phyloP scores from a whole-genome alignment of 2,797 vertebrate species.

The Helarctos malayanus region DNA sequence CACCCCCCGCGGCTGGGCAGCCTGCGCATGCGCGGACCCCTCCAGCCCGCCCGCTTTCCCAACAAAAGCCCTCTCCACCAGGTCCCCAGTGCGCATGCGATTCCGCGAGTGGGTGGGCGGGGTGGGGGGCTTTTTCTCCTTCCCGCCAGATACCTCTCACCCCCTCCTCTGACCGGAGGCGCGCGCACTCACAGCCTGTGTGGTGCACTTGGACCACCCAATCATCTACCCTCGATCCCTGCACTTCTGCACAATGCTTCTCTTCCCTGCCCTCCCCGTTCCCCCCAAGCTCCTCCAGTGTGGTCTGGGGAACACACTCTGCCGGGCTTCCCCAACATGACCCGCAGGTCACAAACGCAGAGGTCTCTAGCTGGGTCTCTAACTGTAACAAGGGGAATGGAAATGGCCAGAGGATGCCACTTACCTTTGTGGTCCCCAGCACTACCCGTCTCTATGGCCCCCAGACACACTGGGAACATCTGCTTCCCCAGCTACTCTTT shows the following conservation, averaged over 20 bases:
- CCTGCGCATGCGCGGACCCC: slow-evolving; percentile 71
- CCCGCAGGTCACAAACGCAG: not conserved
- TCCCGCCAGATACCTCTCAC: not conserved
- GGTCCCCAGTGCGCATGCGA: slow-evolving; percentile 71
- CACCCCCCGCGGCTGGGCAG: not conserved
- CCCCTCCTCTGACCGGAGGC: not conserved
- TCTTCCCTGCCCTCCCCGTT: not conserved
- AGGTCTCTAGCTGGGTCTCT: not conserved
- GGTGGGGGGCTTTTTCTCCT: not conserved
- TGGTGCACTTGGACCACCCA: not conserved
- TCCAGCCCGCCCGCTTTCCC: slow-evolving; percentile 48
- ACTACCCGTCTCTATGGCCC: not conserved
- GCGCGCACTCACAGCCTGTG: not conserved
- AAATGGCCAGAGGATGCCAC: not conserved
- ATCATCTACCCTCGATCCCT: not conserved
- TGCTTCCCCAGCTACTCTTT: slow-evolving; percentile 16
- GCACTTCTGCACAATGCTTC: not conserved
- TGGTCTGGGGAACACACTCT: not conserved
- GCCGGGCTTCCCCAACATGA: not conserved
- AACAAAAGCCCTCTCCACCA: slow-evolving; percentile 73
- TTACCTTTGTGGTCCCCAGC: not conserved
- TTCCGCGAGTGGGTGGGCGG: not conserved
- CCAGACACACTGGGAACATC: not conserved
- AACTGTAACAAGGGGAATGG: not conserved
- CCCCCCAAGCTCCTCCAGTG: not conserved